A percentile compares a stretch with the other conserved stretches of the same genome.
Evolutionary conservation across 2,888 invertebrate species (phyloP).

Genomic region (Pollenia griseotomentosa): DNA sequence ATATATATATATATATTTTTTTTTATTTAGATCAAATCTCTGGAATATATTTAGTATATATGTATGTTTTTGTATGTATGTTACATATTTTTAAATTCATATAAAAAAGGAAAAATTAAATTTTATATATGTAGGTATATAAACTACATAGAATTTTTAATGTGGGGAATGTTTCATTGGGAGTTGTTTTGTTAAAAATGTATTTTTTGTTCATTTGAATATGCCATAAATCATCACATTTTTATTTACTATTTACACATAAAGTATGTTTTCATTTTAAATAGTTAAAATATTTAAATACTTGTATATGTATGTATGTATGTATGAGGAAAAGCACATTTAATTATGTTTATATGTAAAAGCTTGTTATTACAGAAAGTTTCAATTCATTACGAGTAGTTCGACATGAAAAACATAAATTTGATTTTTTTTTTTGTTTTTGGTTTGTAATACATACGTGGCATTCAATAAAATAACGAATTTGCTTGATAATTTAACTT

Average conservation of each 20-base stretch:
- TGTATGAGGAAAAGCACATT: constrained; percentile 35
- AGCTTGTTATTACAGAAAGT: not conserved
- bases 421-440: not conserved
- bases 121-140: constrained; percentile 2
- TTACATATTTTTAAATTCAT: constrained; percentile 43
- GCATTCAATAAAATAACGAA: constrained; percentile 28
- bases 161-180: constrained; percentile 57
- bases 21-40: constrained; percentile 69
- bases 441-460: not conserved
- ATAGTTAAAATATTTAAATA: constrained; percentile 25
- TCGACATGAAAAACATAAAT: constrained; percentile 18
- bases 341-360: constrained; percentile 46
- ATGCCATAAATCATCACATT: constrained; percentile 65
- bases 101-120: constrained; percentile 5
- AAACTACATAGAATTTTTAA: constrained; percentile 52
- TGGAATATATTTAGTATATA: constrained; percentile 62
- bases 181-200: constrained; percentile 31
- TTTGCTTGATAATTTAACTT: constrained; percentile 10
- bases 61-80: constrained; percentile 33
- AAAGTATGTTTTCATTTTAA: constrained; percentile 53
- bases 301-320: not conserved
- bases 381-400: not conserved
- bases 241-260: constrained; percentile 48
- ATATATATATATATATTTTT: not conserved
- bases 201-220: constrained; percentile 47